These are phyloP conservation scores for Erythrocercus mccallii DNA, from an alignment of 2,113 vertebrate species.

Conservation along the genomic window DNA sequence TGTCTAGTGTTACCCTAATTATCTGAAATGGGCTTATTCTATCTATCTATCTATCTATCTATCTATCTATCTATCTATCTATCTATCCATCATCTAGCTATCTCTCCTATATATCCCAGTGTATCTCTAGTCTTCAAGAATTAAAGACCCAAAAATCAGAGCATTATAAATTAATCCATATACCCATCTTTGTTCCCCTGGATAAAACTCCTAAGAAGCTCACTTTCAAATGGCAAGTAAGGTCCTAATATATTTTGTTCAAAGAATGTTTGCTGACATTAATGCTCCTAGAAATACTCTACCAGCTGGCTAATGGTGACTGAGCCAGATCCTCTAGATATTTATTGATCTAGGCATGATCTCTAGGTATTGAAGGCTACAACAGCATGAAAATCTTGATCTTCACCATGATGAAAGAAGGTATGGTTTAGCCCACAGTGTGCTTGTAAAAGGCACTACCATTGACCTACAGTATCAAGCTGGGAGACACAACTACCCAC, in stretches of 20 bases:
- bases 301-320: background rate
- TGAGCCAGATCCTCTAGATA: background rate
- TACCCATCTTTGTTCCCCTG: background rate
- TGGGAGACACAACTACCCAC: accelerated
- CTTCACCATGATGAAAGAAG: background rate
- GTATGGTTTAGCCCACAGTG: background rate
- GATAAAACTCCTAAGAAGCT: background rate
- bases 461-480: accelerated
- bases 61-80: background rate
- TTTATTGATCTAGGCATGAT: no score
- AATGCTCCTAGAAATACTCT: background rate
- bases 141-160: background rate
- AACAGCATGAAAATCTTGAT: background rate
- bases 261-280: background rate
- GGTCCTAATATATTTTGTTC: background rate
- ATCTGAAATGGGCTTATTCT: background rate
- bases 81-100: background rate
- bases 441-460: background rate
- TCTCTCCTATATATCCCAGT: background rate
- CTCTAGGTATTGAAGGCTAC: background rate
- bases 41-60: background rate
- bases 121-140: background rate
- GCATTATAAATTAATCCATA: background rate
- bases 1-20: background rate
- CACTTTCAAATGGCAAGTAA: background rate